These are phyloP conservation scores for Junco hyemalis DNA, from an alignment of 2,113 vertebrate species.

Conservation along the genomic window DNA sequence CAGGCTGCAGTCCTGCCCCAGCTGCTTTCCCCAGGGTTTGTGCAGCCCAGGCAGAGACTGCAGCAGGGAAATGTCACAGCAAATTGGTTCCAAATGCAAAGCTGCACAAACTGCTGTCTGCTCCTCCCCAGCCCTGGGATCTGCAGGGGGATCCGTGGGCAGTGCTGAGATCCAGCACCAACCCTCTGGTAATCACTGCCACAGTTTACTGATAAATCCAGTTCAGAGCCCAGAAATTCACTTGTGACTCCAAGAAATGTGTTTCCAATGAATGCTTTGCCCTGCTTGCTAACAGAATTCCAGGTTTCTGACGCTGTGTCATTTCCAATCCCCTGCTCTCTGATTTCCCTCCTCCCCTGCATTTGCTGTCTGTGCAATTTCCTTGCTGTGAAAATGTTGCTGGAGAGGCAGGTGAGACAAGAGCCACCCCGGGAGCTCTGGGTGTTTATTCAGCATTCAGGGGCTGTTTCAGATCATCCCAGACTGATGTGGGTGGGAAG, in stretches of 20 bases:
- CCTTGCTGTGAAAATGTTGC: not conserved
- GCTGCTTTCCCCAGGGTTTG: not conserved
- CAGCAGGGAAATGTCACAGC: not conserved
- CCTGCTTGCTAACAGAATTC: not conserved
- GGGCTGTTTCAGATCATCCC: not conserved
- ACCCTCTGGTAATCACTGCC: accelerated
- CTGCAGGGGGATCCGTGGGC: not conserved
- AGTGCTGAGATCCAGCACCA: accelerated
- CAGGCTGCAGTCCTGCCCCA: accelerated
- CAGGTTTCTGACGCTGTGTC: not conserved
- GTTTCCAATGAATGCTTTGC: not conserved
- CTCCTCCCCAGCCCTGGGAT: not conserved
- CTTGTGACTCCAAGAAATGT: not conserved
- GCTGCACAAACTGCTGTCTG: not conserved
- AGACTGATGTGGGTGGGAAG: not conserved
- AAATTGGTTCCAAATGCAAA: not conserved
- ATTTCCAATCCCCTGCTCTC: not conserved
- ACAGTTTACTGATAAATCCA: not conserved
- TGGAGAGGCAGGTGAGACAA: not conserved
- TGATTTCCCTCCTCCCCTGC: not conserved
- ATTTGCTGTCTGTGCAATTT: not conserved
- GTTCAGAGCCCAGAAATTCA: not conserved
- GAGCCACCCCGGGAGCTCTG: not conserved
- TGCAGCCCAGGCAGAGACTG: accelerated
- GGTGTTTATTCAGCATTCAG: not conserved